Base-by-base conservation (phyloP, 2,797 vertebrate genomes). In the Rhabdophis nuchalis region DNA sequence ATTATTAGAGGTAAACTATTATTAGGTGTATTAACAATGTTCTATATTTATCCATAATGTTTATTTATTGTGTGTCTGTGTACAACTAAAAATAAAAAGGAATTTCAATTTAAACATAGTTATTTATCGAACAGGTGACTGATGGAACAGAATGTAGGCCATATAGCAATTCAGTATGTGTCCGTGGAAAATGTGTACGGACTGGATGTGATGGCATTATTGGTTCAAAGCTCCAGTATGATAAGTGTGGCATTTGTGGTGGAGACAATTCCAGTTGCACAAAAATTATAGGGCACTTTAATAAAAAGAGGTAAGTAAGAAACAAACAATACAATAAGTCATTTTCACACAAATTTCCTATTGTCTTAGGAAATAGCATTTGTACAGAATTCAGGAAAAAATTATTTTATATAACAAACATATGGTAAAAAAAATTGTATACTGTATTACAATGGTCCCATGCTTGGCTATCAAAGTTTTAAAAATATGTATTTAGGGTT, bases 121-220 rank as follows among this genome's bases (percentile, higher is more conserved):
- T 16, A 0, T 94, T 95, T 46, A 0, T 93, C 87, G 2, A 14
- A 5, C 91, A 98, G 98, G 98, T 98, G 53, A 97, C 96, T 0
- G 98, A 98, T 89, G 98, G 99, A 52, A 99, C 99, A 0, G 99
- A 99, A 95, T 99, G 99, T 90, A 98, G 99, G 3, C 99, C 99
- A 0, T 98, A 98, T 96, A 99, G 99, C 96, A 99, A 99, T 94
- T 99, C 99, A 0, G 98, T 99, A 61, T 99, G 99, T 0, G 99
- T 99, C 89, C 98, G 98, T 92, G 99, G 99, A 23, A 99, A 98
- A 91, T 99, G 99, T 61, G 97, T 99, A 3, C 97, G 98, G 1
- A 99, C 99, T 0, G 99, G 99, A 87, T 99, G 99, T 0, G 99
- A 99, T 0, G 98, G 98, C 92, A 99, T 99, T 96, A 99, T 99